Evolutionary conservation across 2,113 vertebrate species (phyloP).

Genomic region (Raja brachyura): DNA sequence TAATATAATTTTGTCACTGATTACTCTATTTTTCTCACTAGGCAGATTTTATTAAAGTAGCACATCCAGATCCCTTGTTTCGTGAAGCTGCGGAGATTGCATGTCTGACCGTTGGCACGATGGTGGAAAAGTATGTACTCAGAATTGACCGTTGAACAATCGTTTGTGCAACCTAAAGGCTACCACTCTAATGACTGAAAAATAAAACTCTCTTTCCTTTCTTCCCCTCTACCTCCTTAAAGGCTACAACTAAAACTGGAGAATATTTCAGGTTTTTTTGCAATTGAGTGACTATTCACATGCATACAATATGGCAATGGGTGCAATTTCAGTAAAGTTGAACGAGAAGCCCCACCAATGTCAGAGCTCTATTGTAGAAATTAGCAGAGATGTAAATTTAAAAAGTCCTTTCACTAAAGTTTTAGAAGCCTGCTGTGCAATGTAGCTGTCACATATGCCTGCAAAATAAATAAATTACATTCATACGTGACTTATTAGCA

Average conservation of each 20-base stretch:
- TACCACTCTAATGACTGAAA: neutral
- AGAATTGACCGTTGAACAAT: neutral
- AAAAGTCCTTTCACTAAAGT: neutral
- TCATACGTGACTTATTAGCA: neutral
- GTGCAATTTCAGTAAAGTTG: neutral
- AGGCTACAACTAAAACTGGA: neutral
- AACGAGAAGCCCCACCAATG: neutral
- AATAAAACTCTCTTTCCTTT: neutral
- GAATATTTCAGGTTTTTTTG: neutral
- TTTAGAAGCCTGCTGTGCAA: neutral
- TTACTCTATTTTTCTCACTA: slow-evolving; percentile 44
- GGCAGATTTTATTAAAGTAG: slow-evolving; percentile 95
- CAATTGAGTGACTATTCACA: neutral
- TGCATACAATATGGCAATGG: neutral
- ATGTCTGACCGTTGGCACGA: slow-evolving; percentile 79
- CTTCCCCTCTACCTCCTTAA: neutral
- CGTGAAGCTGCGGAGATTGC: slow-evolving; percentile 86
- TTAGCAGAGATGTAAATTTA: neutral
- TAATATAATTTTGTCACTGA: slow-evolving; percentile 5
- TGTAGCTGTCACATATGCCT: neutral
- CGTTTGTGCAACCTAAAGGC: neutral
- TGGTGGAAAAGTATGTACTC: slow-evolving; percentile 80
- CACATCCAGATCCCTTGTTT: slow-evolving; percentile 79
- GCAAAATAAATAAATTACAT: neutral
- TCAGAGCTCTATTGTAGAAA: neutral